Conservation (phyloP, 2,888 invertebrate genomes). For the Mesodorylaimus sp. region DNA sequence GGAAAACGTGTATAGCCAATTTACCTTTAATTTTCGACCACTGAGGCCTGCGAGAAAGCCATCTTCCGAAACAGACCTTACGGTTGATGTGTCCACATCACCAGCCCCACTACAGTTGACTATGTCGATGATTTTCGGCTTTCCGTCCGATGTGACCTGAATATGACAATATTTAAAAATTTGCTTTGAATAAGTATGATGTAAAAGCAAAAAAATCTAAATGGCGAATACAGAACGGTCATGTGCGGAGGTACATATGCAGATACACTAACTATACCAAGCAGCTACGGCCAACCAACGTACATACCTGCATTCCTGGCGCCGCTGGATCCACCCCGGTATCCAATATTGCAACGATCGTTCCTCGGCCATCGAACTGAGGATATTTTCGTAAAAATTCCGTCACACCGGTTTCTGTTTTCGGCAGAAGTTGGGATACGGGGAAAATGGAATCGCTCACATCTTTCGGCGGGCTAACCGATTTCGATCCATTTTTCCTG, state of each 20-base stretch:
- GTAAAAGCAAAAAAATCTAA: constrained; percentile 15
- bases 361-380: constrained; percentile 70
- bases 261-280: background rate
- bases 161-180: constrained; percentile 15
- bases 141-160: constrained; percentile 67
- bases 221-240: constrained; percentile 30
- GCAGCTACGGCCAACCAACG: background rate
- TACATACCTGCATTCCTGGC: constrained; percentile 61
- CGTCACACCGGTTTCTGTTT: constrained; percentile 75
- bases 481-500: background rate
- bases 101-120: constrained; percentile 91
- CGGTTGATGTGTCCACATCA: constrained; percentile 73
- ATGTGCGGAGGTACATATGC: background rate
- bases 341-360: constrained; percentile 83
- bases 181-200: constrained; percentile 8
- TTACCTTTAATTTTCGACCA: constrained; percentile 67
- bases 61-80: constrained; percentile 43
- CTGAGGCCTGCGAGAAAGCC: constrained; percentile 59
- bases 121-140: constrained; percentile 76
- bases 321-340: constrained; percentile 94
- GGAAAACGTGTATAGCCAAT: background rate
- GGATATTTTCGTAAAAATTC: constrained; percentile 72
- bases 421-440: constrained; percentile 65
- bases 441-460: too few relatives aligned
- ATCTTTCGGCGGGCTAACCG: too few relatives aligned